These are phyloP conservation scores for Siderastrea siderea DNA, from an alignment of 92 coral and sea anemone genomes.

Conservation along the genomic window DNA sequence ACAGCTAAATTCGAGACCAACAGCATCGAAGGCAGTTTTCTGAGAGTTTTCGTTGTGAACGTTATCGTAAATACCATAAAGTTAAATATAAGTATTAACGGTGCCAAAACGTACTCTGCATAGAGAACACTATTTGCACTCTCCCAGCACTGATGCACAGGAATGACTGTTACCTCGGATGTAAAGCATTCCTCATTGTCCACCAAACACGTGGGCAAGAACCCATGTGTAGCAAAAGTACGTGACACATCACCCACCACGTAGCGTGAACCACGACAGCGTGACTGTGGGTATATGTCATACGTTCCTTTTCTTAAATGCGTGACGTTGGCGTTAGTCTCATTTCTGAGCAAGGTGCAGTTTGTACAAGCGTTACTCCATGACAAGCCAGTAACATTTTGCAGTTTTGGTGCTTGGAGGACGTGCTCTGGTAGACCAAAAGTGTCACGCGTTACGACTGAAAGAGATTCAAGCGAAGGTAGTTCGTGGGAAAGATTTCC, in stretches of 20 bases:
- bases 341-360: conserved; percentile 62
- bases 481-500: conserved; percentile 64
- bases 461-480: conserved; percentile 57
- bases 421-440: conserved; percentile 59
- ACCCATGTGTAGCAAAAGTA: conserved; percentile 70
- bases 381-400: conserved; percentile 66
- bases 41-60: conserved; percentile 57
- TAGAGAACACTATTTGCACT: conserved; percentile 72
- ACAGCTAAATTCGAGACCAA: conserved; percentile 78
- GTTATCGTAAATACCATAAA: conserved; percentile 46
- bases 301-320: conserved; percentile 50
- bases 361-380: conserved; percentile 75
- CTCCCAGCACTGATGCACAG: conserved; percentile 83
- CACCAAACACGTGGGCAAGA: conserved; percentile 64
- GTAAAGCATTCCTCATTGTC: conserved; percentile 50
- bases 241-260: conserved; percentile 39
- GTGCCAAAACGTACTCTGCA: conserved; percentile 63
- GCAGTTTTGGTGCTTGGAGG: conserved; percentile 51
- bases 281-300: conserved; percentile 49
- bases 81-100: conserved; percentile 72
- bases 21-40: conserved; percentile 64
- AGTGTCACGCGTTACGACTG: conserved; percentile 32
- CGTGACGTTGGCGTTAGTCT: conserved; percentile 43
- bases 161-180: conserved; percentile 59
- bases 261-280: conserved; percentile 82